Base-by-base conservation (phyloP, 2,113 vertebrate species). In the Sceloporus tristichus region DNA sequence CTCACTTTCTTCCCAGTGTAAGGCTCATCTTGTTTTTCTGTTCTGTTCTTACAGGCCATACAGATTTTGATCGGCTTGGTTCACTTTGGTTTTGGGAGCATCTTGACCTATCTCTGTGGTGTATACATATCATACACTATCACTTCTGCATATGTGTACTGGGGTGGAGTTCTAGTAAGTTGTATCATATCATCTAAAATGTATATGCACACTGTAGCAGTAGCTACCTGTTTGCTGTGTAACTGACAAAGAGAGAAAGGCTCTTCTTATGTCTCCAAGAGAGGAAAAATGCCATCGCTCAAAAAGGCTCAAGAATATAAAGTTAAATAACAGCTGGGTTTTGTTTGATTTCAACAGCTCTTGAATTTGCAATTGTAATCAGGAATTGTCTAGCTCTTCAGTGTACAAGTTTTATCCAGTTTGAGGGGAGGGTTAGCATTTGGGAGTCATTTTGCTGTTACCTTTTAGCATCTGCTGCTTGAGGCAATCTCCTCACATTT, bases 51-150 rank as follows among this genome's bases (percentile, higher is more conserved):
- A 84, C 48, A 84, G 82, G 70, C 48, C 19, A 84, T 84, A 34
- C 70, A 84, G 82, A 84, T 84, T 84, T 29, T 84, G 29, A 84
- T 84, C 7, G 82, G 68, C 18, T n/a, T 56, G 18, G 21, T 74
- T 74, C 70, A 84, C 53, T 9, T 73, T 53, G n/a, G 68, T 23
- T 84, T 84, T 84, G 82, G 82, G 13, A 74, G 82, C 48, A 19
- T 84, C 70, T 74, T 84, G 70, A 38, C n/a, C 19, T 5, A 13
- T 73, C 11, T 84, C 48, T 7, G 5, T 10, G 19, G 1, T 9
- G 27, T n/a, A 29, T 9, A 40, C 5, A 73, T 48, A 48, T 48
- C 82, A 74, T 25, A 7, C 29, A 74, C 48, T 34, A 10, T 74
- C 2, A 2, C 7, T 18, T 74, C 70, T 7, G 29, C 68, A 84